phyloP scores from a whole-genome alignment of 2,797 vertebrate species.

The Muscicapa striata region DNA sequence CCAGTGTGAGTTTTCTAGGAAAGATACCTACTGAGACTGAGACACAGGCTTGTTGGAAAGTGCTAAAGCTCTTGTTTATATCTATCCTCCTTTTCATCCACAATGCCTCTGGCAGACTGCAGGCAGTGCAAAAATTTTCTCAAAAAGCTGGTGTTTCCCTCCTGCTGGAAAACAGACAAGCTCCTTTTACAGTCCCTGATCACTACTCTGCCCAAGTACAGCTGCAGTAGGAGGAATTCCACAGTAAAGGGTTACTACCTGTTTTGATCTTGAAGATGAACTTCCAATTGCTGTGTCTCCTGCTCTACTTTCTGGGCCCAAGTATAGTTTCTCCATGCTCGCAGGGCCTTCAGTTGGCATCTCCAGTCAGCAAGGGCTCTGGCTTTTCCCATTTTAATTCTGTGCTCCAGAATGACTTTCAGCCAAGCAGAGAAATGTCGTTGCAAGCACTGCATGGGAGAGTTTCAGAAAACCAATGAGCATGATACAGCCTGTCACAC shows the following conservation, averaged over 20 bases:
- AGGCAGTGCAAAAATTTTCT: neutral
- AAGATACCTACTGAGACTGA: neutral
- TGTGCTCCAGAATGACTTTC: slow-evolving; percentile 82
- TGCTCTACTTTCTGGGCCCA: slow-evolving; percentile 79
- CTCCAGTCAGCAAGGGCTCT: slow-evolving; percentile 89
- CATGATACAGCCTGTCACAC: neutral
- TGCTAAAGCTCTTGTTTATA: neutral
- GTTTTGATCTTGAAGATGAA: slow-evolving; percentile 84
- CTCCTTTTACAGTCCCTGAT: neutral
- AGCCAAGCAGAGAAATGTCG: slow-evolving; percentile 91
- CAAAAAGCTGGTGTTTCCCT: neutral
- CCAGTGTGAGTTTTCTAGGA: neutral
- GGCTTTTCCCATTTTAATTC: slow-evolving; percentile 87
- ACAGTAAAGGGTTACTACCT: slow-evolving; percentile 75
- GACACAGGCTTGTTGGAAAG: neutral
- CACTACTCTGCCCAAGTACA: neutral
- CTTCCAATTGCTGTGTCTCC: slow-evolving; percentile 80
- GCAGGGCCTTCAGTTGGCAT: slow-evolving; percentile 83
- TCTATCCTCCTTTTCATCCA: neutral
- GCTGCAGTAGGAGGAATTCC: neutral
- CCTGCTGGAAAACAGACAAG: neutral
- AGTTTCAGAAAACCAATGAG: slow-evolving; percentile 55
- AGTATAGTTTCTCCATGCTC: slow-evolving; percentile 84
- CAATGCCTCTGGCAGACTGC: neutral
- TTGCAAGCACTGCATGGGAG: slow-evolving; percentile 83